Base-by-base conservation (phyloP, 1,140 invertebrate species). In the Eubasilissa regina region DNA sequence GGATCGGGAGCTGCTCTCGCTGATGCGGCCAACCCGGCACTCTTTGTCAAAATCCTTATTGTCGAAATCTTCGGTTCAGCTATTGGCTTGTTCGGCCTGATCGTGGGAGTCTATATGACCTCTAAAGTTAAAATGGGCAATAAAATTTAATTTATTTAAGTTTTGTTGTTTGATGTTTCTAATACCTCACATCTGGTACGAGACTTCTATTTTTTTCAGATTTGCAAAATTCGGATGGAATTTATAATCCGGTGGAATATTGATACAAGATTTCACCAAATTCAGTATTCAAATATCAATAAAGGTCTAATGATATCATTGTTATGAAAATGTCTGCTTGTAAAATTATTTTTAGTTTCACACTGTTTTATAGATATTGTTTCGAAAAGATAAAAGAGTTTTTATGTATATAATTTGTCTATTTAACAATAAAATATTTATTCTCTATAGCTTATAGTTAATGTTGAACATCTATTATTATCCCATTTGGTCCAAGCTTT, bases 41-140 rank as follows among this genome's bases (percentile, higher is more conserved):
- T 99, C 6, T 99, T 99, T 86, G 97, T 99, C 12, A 98, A 98
- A 88, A 98, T 99, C 87, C 92, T 99, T 9, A 98, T 99, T 87
- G 95, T 99, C 58, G 98, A 99, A 91, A 99, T 99, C 87, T 99
- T 99, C 88, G 98, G 97, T 19, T 97, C 96, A 86, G 98, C 98
- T 83, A 99, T 99, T 89, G 98, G 98, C 86, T 92, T 99, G 0
- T 99, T 99, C 90, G 98, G 98, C 78, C 92, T 99, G n/a, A 99
- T 99, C 89, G 97, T 99, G 75, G 96, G 97, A 80, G 98, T 99
- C 89, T 96, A 99, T 87, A 96, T 98, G 93, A 92, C 91, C 53
- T 92, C 92, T 80, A 93, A 92, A 87, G 87, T 90, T 75, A 91
- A 90, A 86, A 91, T 91, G 90, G 90, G 90, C 83, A 89, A 91